Base-by-base conservation (phyloP, 2,888 invertebrate genomes). In the Drosophila eohydei region DNA sequence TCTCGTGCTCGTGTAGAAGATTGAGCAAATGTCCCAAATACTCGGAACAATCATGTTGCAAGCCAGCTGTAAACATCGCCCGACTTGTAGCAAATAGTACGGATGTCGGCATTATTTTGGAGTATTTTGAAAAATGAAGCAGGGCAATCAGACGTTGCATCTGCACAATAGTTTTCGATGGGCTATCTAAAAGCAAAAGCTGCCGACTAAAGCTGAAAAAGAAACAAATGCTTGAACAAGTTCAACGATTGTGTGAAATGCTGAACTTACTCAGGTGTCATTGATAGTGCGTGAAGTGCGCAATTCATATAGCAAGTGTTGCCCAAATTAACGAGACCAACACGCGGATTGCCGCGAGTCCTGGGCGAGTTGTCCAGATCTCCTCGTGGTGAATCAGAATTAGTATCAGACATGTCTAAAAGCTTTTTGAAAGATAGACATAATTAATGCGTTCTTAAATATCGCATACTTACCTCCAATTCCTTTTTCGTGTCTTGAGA, bases 331-430 rank as follows among this genome's bases (percentile, higher is more conserved):
- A 36, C 4, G 0, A 51, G 21, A 1, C 51, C 51, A 0, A 36
- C 0, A 1, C 36, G 36, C 0, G 21, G 28, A 8, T n/a, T n/a
- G 6, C n/a, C 8, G 4, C 28, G 7, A 0, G 2, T 2, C 43
- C 2, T 14, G 6, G 12, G 6, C 12, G 2, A 12, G 3, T 46
- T 7, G 40, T 0, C 7, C 40, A 3, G 1, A 16, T 16, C 41
- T 7, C n/a, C 7, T n/a, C 14, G 11, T 4, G 36, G 36, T 34
- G 12, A 36, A 7, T 40, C 40, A 40, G 34, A 34, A 6, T 34
- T 8, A 8, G 0, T 40, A 4, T 46, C 28, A 43, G 43, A 9
- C 43, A 43, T 43, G 4, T 21, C 21, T 21, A 21, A 21, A 21
- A 21, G 1, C n/a, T 21, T 1, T 21, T 21, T 21, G 21, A 21